phyloP scores from a whole-genome alignment of 2,888 invertebrate genomes.

The Branchellion lobata region DNA sequence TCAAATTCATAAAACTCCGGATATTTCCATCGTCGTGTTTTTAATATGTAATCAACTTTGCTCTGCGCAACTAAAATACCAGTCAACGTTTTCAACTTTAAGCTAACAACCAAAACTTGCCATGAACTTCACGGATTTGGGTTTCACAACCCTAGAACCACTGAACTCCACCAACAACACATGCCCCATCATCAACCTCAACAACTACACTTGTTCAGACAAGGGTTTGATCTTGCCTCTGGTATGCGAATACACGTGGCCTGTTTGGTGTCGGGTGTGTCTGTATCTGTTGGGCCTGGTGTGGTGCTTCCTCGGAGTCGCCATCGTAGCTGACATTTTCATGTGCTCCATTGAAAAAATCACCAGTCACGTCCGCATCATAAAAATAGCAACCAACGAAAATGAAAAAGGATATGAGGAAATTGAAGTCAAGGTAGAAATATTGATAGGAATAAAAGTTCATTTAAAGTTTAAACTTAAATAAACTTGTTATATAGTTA shows the following conservation, averaged over 20 bases:
- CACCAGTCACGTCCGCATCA: conserved; percentile 67
- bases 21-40: not conserved
- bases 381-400: conserved; percentile 57
- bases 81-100: too few species aligned
- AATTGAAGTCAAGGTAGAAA: conserved; percentile 64
- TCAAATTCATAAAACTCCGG: too few species aligned
- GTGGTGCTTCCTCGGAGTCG: conserved; percentile 96
- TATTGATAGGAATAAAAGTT: not conserved
- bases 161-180: not conserved
- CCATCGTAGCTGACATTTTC: conserved; percentile 96
- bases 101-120: too few species aligned
- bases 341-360: conserved; percentile 99
- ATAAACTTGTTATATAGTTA: not conserved
- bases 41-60: not conserved
- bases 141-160: too few species aligned
- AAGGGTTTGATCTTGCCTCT: conserved; percentile 64
- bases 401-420: conserved; percentile 57
- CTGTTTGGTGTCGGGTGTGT: conserved; percentile 72
- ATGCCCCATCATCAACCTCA: not conserved
- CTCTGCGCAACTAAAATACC: too few species aligned
- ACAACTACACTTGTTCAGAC: conserved; percentile 55
- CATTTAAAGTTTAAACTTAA: not conserved
- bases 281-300: conserved; percentile 85
- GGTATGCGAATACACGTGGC: conserved; percentile 65
- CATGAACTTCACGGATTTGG: too few species aligned